Evolutionary conservation across 2,888 invertebrate species (phyloP).

Genomic region (Arrhopalites spinosus): DNA sequence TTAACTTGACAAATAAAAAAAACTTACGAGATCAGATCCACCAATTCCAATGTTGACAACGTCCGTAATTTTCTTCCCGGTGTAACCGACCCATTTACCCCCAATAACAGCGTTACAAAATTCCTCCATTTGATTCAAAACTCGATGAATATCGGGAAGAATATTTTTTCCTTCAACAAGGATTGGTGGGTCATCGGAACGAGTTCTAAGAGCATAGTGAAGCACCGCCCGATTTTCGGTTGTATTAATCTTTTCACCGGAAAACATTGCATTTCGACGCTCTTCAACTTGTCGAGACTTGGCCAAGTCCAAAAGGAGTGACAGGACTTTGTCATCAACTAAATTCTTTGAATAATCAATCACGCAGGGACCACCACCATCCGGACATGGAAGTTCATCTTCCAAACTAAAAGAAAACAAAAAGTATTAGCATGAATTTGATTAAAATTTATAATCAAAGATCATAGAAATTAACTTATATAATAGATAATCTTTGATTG

Average conservation of each 20-base stretch:
- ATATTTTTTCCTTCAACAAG: constrained; percentile 86
- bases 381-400: constrained; percentile 58
- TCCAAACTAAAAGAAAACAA: constrained; percentile 40
- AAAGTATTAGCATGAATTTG: too few relatives aligned
- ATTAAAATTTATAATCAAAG: too few relatives aligned
- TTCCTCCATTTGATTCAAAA: constrained; percentile 91
- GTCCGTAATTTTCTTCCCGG: constrained; percentile 93
- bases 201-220: constrained; percentile 91
- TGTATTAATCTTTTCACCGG: constrained; percentile 94
- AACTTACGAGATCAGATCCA: constrained; percentile 88
- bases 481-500: background rate
- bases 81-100: constrained; percentile 73
- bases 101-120: constrained; percentile 74
- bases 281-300: constrained; percentile 78
- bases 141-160: constrained; percentile 88
- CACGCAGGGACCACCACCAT: constrained; percentile 86
- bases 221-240: constrained; percentile 96
- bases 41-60: constrained; percentile 99
- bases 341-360: constrained; percentile 97
- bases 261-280: constrained; percentile 88
- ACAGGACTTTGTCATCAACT: constrained; percentile 76
- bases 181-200: constrained; percentile 73
- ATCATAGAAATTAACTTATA: background rate
- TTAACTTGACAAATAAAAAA: constrained; percentile 13
- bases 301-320: constrained; percentile 72